Percentiles rank a stretch among this genome's conserved stretches.
These are phyloP conservation scores for Drosophila seguyi DNA, from an alignment of 1,140 invertebrate genomes.

Conservation along the genomic window DNA sequence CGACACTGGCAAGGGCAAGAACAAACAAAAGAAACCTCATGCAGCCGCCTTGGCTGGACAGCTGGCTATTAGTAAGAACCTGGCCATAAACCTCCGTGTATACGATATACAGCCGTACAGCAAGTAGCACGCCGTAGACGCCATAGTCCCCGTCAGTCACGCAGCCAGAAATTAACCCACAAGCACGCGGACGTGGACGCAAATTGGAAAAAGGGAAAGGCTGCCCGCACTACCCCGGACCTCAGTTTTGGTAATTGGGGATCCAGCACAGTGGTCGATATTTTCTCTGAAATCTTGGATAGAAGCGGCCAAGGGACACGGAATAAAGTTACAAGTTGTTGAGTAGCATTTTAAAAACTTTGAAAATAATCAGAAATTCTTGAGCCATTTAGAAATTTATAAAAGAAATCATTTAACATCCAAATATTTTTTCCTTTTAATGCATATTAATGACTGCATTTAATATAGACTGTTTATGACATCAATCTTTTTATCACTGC, in stretches of 20 bases:
- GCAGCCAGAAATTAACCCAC: slow-evolving; percentile 56
- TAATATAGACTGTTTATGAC: neutral
- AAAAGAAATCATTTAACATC: too few relatives aligned
- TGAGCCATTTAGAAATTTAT: neutral
- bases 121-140: slow-evolving; percentile 22
- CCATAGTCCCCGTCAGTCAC: slow-evolving; percentile 33
- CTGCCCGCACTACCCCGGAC: slow-evolving; percentile 17
- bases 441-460: neutral
- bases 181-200: slow-evolving; percentile 54
- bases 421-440: neutral
- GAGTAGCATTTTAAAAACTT: neutral
- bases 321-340: neutral
- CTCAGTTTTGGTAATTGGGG: slow-evolving; percentile 47
- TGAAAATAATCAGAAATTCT: neutral
- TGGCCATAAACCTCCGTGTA: slow-evolving; percentile 23
- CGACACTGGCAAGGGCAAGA: slow-evolving; percentile 14
- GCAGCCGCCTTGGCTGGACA: slow-evolving; percentile 38
- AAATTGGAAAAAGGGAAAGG: slow-evolving; percentile 43
- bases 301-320: neutral
- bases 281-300: neutral
- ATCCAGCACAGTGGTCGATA: slow-evolving; percentile 23
- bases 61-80: slow-evolving; percentile 37
- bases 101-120: slow-evolving; percentile 7
- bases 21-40: slow-evolving; percentile 28
- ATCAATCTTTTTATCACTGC: neutral